These are phyloP conservation scores for Myrmecobius fasciatus DNA, from an alignment of 2,113 vertebrate species.

Conservation along the genomic window DNA sequence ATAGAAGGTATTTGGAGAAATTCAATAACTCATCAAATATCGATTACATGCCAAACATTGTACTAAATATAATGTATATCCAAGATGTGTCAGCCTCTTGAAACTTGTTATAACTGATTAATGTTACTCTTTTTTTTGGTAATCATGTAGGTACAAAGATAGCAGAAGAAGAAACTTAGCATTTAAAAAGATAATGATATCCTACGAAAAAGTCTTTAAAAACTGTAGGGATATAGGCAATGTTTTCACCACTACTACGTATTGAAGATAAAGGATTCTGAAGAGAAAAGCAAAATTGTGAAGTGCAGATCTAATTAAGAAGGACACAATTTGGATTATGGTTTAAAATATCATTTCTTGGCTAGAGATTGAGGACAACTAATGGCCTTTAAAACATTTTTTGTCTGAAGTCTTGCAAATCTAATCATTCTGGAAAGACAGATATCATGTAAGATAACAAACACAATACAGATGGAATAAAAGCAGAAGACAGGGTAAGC, in stretches of 20 bases:
- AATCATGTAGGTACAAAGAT: background rate
- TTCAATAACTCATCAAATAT: background rate
- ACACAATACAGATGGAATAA: background rate
- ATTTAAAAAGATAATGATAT: background rate
- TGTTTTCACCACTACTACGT: background rate
- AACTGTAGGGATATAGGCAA: background rate
- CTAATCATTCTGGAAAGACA: background rate
- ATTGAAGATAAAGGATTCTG: background rate
- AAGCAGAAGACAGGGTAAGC: background rate
- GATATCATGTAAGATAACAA: background rate
- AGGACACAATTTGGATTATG: background rate
- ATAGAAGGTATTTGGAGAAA: background rate
- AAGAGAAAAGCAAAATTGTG: background rate
- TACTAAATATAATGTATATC: background rate
- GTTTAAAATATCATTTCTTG: background rate
- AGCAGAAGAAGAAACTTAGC: background rate
- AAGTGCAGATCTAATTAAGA: background rate
- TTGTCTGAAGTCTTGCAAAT: background rate
- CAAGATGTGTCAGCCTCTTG: background rate
- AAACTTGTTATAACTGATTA: background rate
- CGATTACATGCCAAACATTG: background rate
- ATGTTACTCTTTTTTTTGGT: background rate
- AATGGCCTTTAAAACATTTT: background rate
- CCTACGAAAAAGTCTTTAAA: background rate
- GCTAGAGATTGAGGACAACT: background rate